A percentile compares a stretch with the other conserved stretches of the same genome.
These are phyloP conservation scores for Notothenia rossii DNA, from an alignment of 2,113 vertebrate genomes.

Conservation along the genomic window DNA sequence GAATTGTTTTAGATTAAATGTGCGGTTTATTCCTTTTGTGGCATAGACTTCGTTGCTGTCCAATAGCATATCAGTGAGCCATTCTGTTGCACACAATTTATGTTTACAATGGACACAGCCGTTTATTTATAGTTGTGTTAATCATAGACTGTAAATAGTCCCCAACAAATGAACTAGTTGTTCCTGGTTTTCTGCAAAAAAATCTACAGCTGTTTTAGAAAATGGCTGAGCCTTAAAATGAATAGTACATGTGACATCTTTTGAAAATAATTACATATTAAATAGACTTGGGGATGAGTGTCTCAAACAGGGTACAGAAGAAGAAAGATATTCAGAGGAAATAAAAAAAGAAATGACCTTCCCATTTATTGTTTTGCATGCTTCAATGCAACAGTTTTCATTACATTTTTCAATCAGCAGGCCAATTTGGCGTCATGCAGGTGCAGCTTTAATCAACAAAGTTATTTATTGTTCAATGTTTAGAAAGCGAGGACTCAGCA, in stretches of 20 bases:
- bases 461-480: slow-evolving; percentile 15
- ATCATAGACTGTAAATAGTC: background rate
- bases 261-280: background rate
- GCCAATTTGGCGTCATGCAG: background rate
- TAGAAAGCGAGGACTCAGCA: background rate
- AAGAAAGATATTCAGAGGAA: background rate
- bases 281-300: background rate
- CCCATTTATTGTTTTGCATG: background rate
- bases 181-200: background rate
- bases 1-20: too few relatives aligned
- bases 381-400: background rate
- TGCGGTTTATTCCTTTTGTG: background rate
- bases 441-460: background rate
- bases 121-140: background rate
- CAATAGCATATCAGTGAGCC: background rate
- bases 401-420: background rate
- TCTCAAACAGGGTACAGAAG: background rate
- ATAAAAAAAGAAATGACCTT: background rate
- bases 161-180: background rate
- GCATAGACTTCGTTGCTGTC: background rate
- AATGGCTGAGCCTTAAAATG: background rate
- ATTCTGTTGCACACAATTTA: background rate
- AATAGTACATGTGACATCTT: background rate
- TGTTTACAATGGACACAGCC: background rate
- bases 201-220: background rate